Conservation (phyloP, 2,797 vertebrate genomes). For the Hippopotamyrus pictus region DNA sequence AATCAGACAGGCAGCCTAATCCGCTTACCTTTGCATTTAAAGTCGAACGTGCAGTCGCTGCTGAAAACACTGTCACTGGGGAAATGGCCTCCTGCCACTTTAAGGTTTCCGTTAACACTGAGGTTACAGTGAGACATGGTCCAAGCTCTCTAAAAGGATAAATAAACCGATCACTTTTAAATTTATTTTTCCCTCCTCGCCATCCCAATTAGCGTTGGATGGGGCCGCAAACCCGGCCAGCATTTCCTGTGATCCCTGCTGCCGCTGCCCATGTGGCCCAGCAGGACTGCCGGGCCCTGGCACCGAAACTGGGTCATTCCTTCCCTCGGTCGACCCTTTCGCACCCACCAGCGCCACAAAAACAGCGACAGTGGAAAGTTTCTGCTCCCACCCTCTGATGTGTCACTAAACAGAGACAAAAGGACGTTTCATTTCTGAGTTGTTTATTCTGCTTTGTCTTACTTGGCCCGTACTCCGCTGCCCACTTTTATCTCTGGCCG, state of each 20-base stretch:
- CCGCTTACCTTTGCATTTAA: slow-evolving; percentile 13
- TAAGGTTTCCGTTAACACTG: background rate
- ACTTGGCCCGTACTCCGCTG: background rate
- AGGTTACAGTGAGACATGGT: slow-evolving; percentile 14
- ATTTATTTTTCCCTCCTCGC: background rate
- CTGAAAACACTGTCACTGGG: background rate
- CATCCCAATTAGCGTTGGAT: slow-evolving; percentile 13
- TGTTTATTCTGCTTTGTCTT: background rate
- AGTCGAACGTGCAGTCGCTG: background rate
- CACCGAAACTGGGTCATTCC: slow-evolving; percentile 44
- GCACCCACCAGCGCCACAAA: background rate
- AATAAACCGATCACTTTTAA: background rate
- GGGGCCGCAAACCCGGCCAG: slow-evolving; percentile 18
- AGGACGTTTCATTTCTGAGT: slow-evolving; percentile 19
- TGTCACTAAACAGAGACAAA: slow-evolving; percentile 45
- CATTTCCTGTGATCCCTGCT: slow-evolving; percentile 29
- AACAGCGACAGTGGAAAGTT: slow-evolving; percentile 45
- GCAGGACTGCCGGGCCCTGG: slow-evolving; percentile 16
- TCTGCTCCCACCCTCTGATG: slow-evolving; percentile 38
- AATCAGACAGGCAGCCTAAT: background rate
- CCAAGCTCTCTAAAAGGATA: background rate
- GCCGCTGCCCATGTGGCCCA: background rate
- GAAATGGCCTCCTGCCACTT: background rate
- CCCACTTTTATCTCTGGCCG: background rate
- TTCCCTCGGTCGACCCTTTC: slow-evolving; percentile 33